Conservation (phyloP, 2,797 vertebrate genomes). For the Spatula clypeata region DNA sequence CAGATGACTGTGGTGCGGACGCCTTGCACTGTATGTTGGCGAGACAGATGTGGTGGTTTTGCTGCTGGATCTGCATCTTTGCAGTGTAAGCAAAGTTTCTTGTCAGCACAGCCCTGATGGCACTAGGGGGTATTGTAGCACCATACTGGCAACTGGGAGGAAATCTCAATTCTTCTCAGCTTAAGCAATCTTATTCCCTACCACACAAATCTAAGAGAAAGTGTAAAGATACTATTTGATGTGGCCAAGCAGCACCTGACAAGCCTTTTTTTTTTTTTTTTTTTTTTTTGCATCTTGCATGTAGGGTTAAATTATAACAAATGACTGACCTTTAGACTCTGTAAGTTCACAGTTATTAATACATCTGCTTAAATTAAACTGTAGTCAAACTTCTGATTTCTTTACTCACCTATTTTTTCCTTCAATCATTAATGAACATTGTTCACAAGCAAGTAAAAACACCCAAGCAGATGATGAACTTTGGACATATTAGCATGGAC, state of each 20-base stretch:
- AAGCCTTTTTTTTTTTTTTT: background rate
- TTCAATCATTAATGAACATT: constrained; percentile 63
- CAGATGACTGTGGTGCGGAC: rapidly evolving
- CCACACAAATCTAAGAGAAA: background rate
- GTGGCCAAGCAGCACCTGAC: background rate
- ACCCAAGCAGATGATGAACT: background rate
- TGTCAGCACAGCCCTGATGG: background rate
- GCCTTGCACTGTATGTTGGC: rapidly evolving
- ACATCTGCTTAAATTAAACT: constrained; percentile 38
- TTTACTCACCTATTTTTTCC: background rate
- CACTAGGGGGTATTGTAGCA: background rate
- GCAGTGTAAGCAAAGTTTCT: background rate
- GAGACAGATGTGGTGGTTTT: background rate
- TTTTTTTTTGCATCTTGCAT: background rate
- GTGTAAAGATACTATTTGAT: background rate
- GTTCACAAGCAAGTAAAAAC: constrained; percentile 20
- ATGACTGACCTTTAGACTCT: constrained; percentile 50
- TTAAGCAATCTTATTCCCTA: background rate
- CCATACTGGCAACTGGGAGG: background rate
- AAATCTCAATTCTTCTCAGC: background rate
- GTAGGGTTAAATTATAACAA: constrained; percentile 36
- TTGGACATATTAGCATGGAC: background rate
- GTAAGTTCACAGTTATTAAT: constrained; percentile 5
- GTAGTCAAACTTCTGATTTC: background rate
- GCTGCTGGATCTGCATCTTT: background rate